Base-by-base conservation (phyloP, 2,113 vertebrate species). In the Zosterops borbonicus region DNA sequence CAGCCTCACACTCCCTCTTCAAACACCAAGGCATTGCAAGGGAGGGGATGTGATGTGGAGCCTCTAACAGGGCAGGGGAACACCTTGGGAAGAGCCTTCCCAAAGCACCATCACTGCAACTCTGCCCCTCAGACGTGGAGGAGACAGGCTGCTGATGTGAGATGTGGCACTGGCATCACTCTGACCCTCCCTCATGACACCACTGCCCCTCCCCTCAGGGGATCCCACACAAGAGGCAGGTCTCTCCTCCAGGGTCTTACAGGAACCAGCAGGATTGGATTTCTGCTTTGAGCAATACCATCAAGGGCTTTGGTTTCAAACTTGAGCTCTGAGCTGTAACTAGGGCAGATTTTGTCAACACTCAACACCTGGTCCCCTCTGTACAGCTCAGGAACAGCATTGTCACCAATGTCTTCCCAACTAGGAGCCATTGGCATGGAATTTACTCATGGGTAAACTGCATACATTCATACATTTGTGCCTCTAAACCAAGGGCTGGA, bases 161-260 rank as follows among this genome's bases (percentile, higher is more conserved):
- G 55, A 28, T 2, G 31, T 1, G 4, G 78, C 28, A 14, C 28
- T 14, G 35, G 58, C 14, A 3, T 29, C 47, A 3, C 44, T 19
- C 28, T 10, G 7, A 68, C 17, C 60, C 47, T 56, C 35, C 44
- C 39, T 7, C 71, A n/a, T 15, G 73, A 27, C 39, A 28, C 17
- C 4, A 1, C 15, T 21, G 55, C 29, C 33, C 7, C 35, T 31
- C 20, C 1, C 20, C 2, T 0, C 35, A 2, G 52, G 73, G 41
- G 83, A 55, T 8, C 77, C 77, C 73, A 14, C 2, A 19, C 17
- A 6, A 37, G 33, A 50, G 60, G 42, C 41, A 64, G 62, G 1
- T 28, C 8, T 74, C 42, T 62, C 41, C 46, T n/a, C 16, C 0
- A 7, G 55, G 14, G 10, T 35, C 85, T 25, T 19, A 35, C 18